Conservation (phyloP, 2,888 invertebrate species). For the Megastigmus dorsalis region DNA sequence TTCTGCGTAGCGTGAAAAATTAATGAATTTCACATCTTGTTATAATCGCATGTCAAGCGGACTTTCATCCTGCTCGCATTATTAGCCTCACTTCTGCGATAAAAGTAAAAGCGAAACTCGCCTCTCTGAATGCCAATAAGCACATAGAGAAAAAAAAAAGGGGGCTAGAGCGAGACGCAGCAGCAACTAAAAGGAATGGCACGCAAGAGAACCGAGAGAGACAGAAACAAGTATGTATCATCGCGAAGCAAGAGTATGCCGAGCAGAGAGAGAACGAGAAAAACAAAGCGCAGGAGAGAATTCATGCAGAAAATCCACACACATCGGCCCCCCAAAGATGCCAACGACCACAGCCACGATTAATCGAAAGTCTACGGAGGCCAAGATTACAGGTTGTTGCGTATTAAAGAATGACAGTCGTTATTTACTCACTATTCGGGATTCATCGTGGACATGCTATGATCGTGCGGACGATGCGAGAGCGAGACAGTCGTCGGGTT, state of each 20-base stretch:
- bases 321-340: too few relatives aligned
- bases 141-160: too few relatives aligned
- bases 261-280: not conserved
- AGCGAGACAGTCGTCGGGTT: slow-evolving; percentile 13
- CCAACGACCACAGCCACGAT: too few relatives aligned
- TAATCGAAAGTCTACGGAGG: too few relatives aligned
- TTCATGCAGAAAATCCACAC: too few relatives aligned
- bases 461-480: slow-evolving; percentile 37
- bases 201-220: too few relatives aligned
- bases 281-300: slow-evolving; percentile 20
- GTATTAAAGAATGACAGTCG: not conserved
- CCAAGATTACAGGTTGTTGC: slow-evolving; percentile 19
- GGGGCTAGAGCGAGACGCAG: too few relatives aligned
- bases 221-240: too few relatives aligned
- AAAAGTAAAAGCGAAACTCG: not conserved
- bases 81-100: not conserved
- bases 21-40: not conserved
- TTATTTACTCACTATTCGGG: slow-evolving; percentile 75
- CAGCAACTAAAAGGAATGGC: too few relatives aligned
- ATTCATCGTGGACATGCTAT: slow-evolving; percentile 75
- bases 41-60: not conserved
- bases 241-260: too few relatives aligned
- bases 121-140: too few relatives aligned
- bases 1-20: not conserved
- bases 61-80: not conserved